These are phyloP conservation scores for Probosciger aterrimus DNA, from an alignment of 2,113 vertebrate genomes.

Conservation along the genomic window DNA sequence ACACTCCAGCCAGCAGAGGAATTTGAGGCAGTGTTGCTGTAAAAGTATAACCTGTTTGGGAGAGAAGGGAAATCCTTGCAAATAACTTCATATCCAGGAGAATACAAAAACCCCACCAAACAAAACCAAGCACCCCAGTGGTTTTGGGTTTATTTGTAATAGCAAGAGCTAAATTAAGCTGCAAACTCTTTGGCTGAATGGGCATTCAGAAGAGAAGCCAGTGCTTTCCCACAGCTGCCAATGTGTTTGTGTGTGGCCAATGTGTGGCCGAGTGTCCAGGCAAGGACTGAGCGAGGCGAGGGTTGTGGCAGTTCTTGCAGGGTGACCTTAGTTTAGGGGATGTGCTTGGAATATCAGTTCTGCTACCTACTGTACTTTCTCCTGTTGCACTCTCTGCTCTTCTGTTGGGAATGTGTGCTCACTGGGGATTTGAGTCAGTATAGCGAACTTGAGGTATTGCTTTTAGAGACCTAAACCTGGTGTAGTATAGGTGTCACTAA, in stretches of 20 bases:
- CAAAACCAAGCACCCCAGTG: not conserved
- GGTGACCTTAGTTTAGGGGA: not conserved
- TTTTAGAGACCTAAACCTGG: not conserved
- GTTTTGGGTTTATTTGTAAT: not conserved
- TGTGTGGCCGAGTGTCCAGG: not conserved
- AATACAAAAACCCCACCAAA: not conserved
- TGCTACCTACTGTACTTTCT: not conserved
- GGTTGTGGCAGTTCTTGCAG: not conserved
- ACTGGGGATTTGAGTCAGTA: not conserved
- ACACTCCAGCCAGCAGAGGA: not conserved
- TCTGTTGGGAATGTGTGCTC: not conserved
- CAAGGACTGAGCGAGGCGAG: rapidly evolving
- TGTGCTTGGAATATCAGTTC: not conserved
- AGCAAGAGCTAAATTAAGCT: not conserved
- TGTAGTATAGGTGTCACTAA: not conserved
- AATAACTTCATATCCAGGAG: not conserved
- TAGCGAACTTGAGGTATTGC: not conserved
- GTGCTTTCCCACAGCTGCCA: not conserved
- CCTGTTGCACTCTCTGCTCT: not conserved
- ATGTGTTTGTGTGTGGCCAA: not conserved
- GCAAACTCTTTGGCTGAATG: not conserved
- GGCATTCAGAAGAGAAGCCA: not conserved
- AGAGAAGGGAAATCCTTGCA: not conserved
- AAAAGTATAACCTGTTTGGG: not conserved
- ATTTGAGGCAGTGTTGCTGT: not conserved